These are phyloP conservation scores for Harpagus bidentatus DNA, from an alignment of 2,113 vertebrate species.

Conservation along the genomic window DNA sequence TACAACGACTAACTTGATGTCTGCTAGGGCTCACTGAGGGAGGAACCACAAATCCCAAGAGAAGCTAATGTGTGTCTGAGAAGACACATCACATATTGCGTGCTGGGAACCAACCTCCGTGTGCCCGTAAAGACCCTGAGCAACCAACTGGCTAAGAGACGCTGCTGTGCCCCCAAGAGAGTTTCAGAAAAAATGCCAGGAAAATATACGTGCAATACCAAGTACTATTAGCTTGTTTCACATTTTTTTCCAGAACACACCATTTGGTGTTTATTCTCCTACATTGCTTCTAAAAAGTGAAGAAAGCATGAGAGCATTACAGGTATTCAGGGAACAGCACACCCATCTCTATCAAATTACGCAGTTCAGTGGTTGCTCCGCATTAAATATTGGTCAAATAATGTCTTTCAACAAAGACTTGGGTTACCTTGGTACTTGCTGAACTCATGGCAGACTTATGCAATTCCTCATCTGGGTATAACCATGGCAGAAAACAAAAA, in stretches of 20 bases:
- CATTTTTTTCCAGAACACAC: background rate
- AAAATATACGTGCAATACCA: background rate
- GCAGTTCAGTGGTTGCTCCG: background rate
- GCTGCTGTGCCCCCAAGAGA: background rate
- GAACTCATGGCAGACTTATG: conserved; percentile 63
- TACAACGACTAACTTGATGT: background rate
- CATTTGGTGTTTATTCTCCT: background rate
- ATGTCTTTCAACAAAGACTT: background rate
- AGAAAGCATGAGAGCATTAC: background rate
- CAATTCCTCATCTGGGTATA: conserved; percentile 53
- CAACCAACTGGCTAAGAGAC: background rate
- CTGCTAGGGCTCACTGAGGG: background rate
- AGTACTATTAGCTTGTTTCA: background rate
- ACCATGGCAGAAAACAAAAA: background rate
- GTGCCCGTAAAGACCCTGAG: background rate
- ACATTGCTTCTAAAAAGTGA: background rate
- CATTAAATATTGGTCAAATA: conserved; percentile 14
- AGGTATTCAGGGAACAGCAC: background rate
- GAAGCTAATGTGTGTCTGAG: background rate
- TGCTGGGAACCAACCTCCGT: background rate
- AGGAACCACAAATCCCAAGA: background rate
- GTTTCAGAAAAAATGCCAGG: background rate
- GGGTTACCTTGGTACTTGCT: conserved; percentile 58
- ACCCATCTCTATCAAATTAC: background rate
- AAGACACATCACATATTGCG: background rate